These are phyloP conservation scores for Oreamnos americanus DNA, from an alignment of 2,113 vertebrate species.

Conservation along the genomic window DNA sequence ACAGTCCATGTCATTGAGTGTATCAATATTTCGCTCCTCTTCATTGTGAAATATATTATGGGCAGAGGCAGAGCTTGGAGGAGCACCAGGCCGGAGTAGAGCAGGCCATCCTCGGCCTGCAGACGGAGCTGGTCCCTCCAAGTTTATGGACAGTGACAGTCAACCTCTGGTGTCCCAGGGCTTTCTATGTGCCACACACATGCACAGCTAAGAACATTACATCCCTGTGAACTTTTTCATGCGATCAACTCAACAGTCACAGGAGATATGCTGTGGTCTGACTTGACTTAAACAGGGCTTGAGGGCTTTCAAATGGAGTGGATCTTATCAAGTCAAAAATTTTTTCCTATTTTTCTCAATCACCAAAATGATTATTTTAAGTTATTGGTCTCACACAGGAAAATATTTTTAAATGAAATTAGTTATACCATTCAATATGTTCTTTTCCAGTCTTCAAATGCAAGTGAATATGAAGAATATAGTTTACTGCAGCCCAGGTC, in stretches of 20 bases:
- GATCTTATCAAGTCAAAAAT: not conserved
- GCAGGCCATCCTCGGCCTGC: not conserved
- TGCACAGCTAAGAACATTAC: not conserved
- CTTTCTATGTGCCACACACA: not conserved
- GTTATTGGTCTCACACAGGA: not conserved
- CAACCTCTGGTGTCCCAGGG: not conserved
- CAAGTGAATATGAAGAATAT: not conserved
- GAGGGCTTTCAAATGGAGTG: not conserved
- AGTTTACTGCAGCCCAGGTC: not conserved
- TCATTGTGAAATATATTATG: not conserved
- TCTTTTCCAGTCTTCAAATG: not conserved
- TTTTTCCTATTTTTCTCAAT: not conserved
- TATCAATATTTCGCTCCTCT: not conserved
- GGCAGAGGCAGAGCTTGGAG: not conserved
- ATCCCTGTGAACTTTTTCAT: not conserved
- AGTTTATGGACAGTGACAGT: not conserved
- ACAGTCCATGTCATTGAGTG: too few relatives aligned
- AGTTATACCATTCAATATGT: not conserved
- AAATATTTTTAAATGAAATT: not conserved
- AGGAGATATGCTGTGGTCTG: not conserved
- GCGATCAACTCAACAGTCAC: not conserved
- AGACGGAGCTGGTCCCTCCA: not conserved
- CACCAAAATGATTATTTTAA: not conserved
- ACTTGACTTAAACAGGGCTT: conserved; percentile 21
- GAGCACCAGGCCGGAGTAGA: accelerated